Conservation (phyloP, 2,888 invertebrate species). For the Baronia brevicornis region DNA sequence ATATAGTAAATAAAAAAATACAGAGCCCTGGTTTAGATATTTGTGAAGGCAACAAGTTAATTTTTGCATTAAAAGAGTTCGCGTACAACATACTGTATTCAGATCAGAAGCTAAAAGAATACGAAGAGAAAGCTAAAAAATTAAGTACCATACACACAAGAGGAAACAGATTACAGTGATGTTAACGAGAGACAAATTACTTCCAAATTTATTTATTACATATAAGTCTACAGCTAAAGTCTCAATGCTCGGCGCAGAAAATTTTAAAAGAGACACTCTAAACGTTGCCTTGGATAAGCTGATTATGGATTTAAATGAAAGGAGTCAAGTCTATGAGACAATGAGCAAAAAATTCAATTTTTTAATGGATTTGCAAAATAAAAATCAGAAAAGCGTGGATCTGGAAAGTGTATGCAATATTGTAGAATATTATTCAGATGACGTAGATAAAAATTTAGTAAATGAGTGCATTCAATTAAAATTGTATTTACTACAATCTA, state of each 20-base stretch:
- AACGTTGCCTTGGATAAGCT: slow-evolving; percentile 17
- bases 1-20: neutral
- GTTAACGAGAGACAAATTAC: too few relatives aligned
- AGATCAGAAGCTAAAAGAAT: slow-evolving; percentile 13
- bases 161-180: slow-evolving; percentile 12
- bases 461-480: too few relatives aligned
- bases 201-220: too few relatives aligned
- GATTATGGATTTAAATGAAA: slow-evolving; percentile 14
- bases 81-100: slow-evolving; percentile 4
- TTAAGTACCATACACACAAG: slow-evolving; percentile 15
- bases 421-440: too few relatives aligned
- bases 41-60: slow-evolving; percentile 5
- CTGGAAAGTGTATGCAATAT: too few relatives aligned
- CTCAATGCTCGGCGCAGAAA: too few relatives aligned
- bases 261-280: too few relatives aligned
- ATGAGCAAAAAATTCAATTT: slow-evolving; percentile 12
- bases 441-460: too few relatives aligned
- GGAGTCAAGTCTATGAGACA: slow-evolving; percentile 15
- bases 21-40: neutral
- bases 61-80: slow-evolving; percentile 10
- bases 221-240: slow-evolving; percentile 8
- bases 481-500: too few relatives aligned
- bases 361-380: slow-evolving; percentile 18
- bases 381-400: too few relatives aligned
- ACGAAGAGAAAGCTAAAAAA: slow-evolving; percentile 16